Base-by-base conservation (phyloP, 1,140 invertebrate genomes). In the Trichonephila inaurata region DNA sequence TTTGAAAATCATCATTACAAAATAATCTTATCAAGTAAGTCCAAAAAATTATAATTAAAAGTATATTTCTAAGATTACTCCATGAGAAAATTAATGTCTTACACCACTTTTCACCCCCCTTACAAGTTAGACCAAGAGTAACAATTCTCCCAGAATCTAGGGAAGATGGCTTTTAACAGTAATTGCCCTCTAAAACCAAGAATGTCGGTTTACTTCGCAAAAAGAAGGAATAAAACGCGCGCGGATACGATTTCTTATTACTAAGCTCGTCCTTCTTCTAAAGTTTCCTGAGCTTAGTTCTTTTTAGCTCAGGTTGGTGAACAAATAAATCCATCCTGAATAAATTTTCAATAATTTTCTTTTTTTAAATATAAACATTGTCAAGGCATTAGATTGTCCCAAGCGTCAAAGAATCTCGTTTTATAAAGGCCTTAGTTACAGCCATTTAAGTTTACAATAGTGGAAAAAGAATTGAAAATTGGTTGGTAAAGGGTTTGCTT, bases 281-380 rank as follows among this genome's bases (percentile, higher is more conserved):
- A 51, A 51, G 51, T 7, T 12, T 77, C 18, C 14, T 16, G 44
- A 60, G n/a, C 28, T n/a, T 12, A 18, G 21, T 82, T 16, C 82
- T 12, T 58, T 83, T 82, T 60, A 83, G 44, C n/a, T 58, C 19
- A n/a, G 44, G 82, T 58, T 60, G n/a, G 12, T 24, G 51, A 60
- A 83, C 82, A 83, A 83, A 83, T 83, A 83, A 83, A 83, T n/a
- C 51, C 21, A 58, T 24, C 82, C 44, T 24, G 51, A 83, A 83
- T 14, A 44, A 58, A 44, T 83, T 83, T 24, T 14, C n/a, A 24
- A 83, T 8, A 58, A 24, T 51, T 44, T 40, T 60, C 58, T 60
- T 51, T 44, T 60, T 83, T 60, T 58, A 14, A 83, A 83, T 28
- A 60, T 21, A 83, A 83, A 58, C 82, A 58, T 58, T 58, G 51